Percentiles rank a stretch among this genome's conserved stretches.
These are phyloP conservation scores for Philotrypesis tridentata DNA, from an alignment of 1,140 invertebrate species.

Conservation along the genomic window DNA sequence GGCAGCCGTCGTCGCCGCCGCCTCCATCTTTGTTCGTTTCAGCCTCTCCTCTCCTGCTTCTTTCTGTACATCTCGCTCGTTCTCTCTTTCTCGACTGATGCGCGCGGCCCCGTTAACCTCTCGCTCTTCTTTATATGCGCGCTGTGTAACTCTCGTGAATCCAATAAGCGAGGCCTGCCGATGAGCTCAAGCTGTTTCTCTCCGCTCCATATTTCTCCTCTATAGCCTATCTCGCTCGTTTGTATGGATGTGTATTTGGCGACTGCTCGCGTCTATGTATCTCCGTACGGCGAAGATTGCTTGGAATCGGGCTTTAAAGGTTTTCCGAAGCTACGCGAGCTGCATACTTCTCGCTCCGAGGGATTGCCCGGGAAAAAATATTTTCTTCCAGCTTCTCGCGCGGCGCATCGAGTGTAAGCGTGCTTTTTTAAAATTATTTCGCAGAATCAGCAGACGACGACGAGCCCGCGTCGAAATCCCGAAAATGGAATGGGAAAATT, in stretches of 20 bases:
- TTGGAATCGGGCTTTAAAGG: neutral
- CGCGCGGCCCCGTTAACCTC: neutral
- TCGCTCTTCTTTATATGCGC: constrained; percentile 22
- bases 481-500: too few relatives aligned
- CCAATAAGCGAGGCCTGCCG: constrained; percentile 24
- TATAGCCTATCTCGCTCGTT: neutral
- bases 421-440: too few relatives aligned
- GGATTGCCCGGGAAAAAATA: neutral
- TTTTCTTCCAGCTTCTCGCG: neutral
- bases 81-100: neutral
- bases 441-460: too few relatives aligned
- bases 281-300: neutral
- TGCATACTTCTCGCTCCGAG: neutral
- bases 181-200: neutral
- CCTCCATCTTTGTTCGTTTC: neutral
- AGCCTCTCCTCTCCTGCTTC: neutral
- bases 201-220: constrained; percentile 22
- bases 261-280: neutral
- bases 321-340: neutral
- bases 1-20: neutral
- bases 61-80: neutral
- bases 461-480: too few relatives aligned
- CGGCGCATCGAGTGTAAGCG: neutral
- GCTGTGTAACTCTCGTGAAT: constrained; percentile 24
- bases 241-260: constrained; percentile 7